Conservation (phyloP, 2,113 vertebrate genomes). For the Serilophus lunatus region DNA sequence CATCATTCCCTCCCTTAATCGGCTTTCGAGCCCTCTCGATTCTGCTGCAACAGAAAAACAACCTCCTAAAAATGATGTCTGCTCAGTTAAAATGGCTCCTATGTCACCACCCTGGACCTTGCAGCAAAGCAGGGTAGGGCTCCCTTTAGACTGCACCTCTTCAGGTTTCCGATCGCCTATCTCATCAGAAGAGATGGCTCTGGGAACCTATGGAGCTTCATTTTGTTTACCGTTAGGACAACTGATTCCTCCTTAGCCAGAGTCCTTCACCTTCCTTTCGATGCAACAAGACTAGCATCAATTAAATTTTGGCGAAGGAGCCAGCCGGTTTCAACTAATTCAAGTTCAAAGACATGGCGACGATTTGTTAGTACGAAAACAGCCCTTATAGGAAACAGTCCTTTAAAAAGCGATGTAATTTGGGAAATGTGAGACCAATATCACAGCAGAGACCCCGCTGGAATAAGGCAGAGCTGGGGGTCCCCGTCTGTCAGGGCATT, state of each 20-base stretch:
- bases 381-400: background rate
- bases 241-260: background rate
- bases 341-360: constrained; percentile 82
- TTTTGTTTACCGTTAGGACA: background rate
- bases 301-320: constrained; percentile 48
- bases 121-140: background rate
- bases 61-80: constrained; percentile 36
- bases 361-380: constrained; percentile 17
- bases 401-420: background rate
- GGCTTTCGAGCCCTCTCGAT: background rate
- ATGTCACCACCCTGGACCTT: constrained; percentile 22
- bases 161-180: background rate
- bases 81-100: constrained; percentile 78
- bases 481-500: background rate
- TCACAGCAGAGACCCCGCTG: background rate
- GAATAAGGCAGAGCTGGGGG: background rate
- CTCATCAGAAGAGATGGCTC: background rate
- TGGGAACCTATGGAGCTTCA: background rate
- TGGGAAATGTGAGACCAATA: background rate
- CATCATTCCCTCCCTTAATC: background rate
- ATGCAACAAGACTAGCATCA: constrained; percentile 13
- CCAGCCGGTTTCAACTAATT: constrained; percentile 58
- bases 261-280: constrained; percentile 11
- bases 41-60: background rate
- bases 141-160: background rate